phyloP scores from a whole-genome alignment of 2,888 invertebrate species.

The Drosophila subquinaria region DNA sequence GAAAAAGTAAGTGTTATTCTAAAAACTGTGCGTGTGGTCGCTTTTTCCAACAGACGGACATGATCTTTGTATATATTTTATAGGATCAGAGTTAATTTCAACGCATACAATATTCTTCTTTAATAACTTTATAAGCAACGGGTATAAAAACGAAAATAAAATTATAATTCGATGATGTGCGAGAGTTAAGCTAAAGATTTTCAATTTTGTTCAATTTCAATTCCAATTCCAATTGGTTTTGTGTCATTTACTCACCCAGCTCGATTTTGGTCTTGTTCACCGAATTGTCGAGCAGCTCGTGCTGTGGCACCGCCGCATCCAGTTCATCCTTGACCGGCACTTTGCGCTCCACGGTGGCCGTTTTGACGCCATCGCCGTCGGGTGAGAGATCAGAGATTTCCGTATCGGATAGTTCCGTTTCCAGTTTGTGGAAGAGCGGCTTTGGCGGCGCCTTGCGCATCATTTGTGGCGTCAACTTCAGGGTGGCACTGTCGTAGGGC shows the following conservation, averaged over 20 bases:
- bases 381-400: constrained; percentile 94
- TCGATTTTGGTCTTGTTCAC: constrained; percentile 94
- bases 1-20: too few relatives aligned
- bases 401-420: constrained; percentile 93
- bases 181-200: constrained; percentile 12
- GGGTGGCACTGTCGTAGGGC: constrained; percentile 91
- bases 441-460: constrained; percentile 91
- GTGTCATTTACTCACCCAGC: constrained; percentile 86
- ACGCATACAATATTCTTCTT: too few relatives aligned
- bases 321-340: constrained; percentile 90
- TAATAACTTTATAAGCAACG: too few relatives aligned
- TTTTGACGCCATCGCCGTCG: constrained; percentile 89
- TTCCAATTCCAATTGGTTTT: not conserved
- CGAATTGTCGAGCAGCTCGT: constrained; percentile 94
- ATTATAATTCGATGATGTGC: constrained; percentile 16
- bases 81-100: too few relatives aligned
- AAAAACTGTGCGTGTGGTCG: too few relatives aligned
- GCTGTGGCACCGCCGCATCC: constrained; percentile 94
- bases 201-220: not conserved
- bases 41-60: too few relatives aligned
- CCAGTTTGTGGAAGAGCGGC: constrained; percentile 88
- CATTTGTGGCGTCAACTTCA: constrained; percentile 92
- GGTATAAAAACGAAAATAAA: not conserved
- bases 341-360: constrained; percentile 91
- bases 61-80: too few relatives aligned